Evolutionary conservation across 2,113 vertebrate genomes (phyloP), one percentile per base, ranked within the genome.

Genomic region (Paradoxurus hermaphroditus): DNA sequence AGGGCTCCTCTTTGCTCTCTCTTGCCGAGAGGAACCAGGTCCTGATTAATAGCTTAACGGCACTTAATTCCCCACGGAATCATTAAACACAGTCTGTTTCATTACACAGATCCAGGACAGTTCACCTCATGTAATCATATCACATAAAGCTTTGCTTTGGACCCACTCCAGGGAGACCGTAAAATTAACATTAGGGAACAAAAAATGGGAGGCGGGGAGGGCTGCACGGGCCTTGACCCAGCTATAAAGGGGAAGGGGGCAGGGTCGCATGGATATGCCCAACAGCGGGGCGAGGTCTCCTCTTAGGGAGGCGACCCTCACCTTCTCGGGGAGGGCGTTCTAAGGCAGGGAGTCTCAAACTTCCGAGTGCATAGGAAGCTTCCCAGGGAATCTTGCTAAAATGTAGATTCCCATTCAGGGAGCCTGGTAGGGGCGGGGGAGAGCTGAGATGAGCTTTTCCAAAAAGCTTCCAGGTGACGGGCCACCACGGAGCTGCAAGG

Each of bases 111-210:
- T 98, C 93, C 97, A 92, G 98, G 98, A 98, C 98, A 96, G 98
- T 99, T 99, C 99, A 98, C 99, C 98, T 98, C 95, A 97, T 98
- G 97, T 98, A 98, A 99, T 99, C 98, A 98, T 68, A 97, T 67
- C 98, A 94, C 98, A 98, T 98, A 98, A 98, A 99, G 98, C 98
- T 98, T 98, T 98, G 98, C 98, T 99, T 98, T 99, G 98, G 98
- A 98, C 92, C 94, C 0, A 2, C 96, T 98, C 98, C 98, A 98
- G 97, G 98, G 97, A 97, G 27, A 78, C 16, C 1, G 3, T 98
- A 98, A 99, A 99, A 98, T 98, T 98, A 99, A 99, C 63, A 88
- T 96, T 91, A 98, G 0, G 85, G 98, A 99, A 99, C 98, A 97
- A 72, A 97, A 84, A 29, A 14, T 34, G 49, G 70, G 49, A 14